Percentiles rank a stretch among this genome's conserved stretches.
Conservation (phyloP, 1,140 invertebrate genomes). For the Drosophila tsacasi region DNA sequence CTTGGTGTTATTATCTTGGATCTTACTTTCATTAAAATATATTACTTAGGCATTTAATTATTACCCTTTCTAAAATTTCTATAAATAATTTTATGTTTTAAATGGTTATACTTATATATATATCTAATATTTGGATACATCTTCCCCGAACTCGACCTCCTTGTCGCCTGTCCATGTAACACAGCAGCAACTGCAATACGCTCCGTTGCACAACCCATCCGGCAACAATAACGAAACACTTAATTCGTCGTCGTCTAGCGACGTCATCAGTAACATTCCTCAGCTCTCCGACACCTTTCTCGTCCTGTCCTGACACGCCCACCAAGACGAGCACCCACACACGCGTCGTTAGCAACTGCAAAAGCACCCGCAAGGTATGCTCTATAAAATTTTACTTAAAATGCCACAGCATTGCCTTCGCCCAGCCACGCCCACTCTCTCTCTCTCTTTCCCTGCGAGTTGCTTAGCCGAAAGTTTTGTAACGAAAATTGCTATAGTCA, state of each 20-base stretch:
- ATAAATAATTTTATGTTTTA: too few species aligned
- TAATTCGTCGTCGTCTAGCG: slow-evolving; percentile 65
- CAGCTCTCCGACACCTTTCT: slow-evolving; percentile 41
- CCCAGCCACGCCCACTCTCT: slow-evolving; percentile 56
- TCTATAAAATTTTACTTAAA: slow-evolving; percentile 81
- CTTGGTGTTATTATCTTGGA: too few species aligned
- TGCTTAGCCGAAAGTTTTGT: slow-evolving; percentile 57
- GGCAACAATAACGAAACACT: slow-evolving; percentile 68
- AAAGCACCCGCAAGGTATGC: slow-evolving; percentile 67
- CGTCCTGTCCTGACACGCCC: background rate
- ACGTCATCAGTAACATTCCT: slow-evolving; percentile 62
- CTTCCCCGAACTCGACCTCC: slow-evolving; percentile 1
- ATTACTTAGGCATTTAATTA: too few species aligned
- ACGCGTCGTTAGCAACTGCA: slow-evolving; percentile 27
- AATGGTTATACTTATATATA: too few species aligned
- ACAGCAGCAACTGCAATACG: slow-evolving; percentile 39
- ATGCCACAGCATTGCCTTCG: slow-evolving; percentile 69
- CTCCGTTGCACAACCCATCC: slow-evolving; percentile 62
- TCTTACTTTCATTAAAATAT: too few species aligned
- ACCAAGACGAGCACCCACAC: slow-evolving; percentile 10
- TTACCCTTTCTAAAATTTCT: too few species aligned
- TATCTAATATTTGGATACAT: background rate
- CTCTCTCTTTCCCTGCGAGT: slow-evolving; percentile 33
- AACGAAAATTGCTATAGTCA: slow-evolving; percentile 63
- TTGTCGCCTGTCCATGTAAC: slow-evolving; percentile 46